A percentile compares a stretch with the other conserved stretches of the same genome.
phyloP scores from a whole-genome alignment of 2,888 invertebrate species.

The Drosophila helvetica region DNA sequence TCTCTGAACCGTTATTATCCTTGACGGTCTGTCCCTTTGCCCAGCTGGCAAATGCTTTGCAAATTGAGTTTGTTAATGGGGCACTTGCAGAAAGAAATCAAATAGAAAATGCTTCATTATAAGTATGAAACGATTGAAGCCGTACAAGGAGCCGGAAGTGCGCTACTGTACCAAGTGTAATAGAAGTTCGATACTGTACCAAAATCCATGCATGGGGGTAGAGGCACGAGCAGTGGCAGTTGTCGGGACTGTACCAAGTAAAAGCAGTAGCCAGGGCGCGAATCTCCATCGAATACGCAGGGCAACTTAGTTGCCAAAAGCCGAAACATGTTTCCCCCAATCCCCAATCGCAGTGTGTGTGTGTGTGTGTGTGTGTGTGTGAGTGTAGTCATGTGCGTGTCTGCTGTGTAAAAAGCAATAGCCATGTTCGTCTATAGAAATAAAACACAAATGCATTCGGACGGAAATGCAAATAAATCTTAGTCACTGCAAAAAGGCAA shows the following conservation, averaged over 20 bases:
- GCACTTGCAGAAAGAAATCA: conserved; percentile 40
- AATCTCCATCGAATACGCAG: conserved; percentile 8
- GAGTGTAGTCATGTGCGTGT: conserved; percentile 54
- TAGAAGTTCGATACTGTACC: not conserved
- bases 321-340: conserved; percentile 27
- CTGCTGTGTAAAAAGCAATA: conserved; percentile 31
- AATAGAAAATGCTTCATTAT: conserved; percentile 51
- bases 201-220: not conserved
- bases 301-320: conserved; percentile 46
- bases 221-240: not conserved
- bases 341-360: conserved; percentile 5
- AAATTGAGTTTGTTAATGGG: conserved; percentile 72
- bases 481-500: conserved; percentile 70
- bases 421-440: conserved; percentile 43
- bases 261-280: not conserved
- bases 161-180: not conserved
- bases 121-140: conserved; percentile 27
- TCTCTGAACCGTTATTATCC: conserved; percentile 64
- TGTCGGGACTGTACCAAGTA: not conserved
- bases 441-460: conserved; percentile 71
- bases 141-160: conserved; percentile 2
- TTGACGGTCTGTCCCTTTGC: conserved; percentile 48
- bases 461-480: conserved; percentile 75
- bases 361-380: conserved; percentile 34
- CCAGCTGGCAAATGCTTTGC: conserved; percentile 56